Evolutionary conservation across 2,797 vertebrate species (phyloP).

Genomic region (Neomorphus geoffroyi): DNA sequence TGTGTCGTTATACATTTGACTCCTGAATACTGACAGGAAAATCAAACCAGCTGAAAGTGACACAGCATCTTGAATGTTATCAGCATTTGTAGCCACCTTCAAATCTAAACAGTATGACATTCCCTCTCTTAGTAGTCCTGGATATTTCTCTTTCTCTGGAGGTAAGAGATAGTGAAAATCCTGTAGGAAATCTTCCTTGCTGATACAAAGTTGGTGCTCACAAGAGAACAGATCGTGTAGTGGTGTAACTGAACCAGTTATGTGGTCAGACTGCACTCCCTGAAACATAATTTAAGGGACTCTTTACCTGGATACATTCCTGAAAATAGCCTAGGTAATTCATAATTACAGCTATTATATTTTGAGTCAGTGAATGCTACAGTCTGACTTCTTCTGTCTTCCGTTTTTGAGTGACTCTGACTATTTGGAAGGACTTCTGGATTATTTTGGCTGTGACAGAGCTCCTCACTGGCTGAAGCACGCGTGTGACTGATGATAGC

Average conservation of each 20-base stretch:
- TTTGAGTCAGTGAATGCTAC: neutral
- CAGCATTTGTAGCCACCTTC: too few species aligned
- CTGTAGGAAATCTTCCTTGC: neutral
- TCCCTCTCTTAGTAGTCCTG: neutral
- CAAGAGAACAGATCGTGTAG: neutral
- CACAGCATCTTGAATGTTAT: neutral
- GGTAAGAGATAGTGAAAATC: neutral
- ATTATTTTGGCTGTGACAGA: conserved; percentile 40
- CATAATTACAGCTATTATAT: neutral
- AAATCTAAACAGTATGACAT: neutral
- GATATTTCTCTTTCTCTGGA: neutral
- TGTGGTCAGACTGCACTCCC: neutral
- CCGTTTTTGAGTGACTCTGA: neutral
- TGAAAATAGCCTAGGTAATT: neutral
- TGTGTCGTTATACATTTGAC: neutral
- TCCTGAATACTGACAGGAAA: neutral
- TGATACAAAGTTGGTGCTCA: neutral
- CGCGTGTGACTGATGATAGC: neutral
- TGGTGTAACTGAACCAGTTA: neutral
- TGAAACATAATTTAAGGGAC: neutral
- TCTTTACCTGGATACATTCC: neutral
- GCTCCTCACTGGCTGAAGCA: neutral
- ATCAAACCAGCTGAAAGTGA: neutral
- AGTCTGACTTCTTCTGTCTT: neutral
- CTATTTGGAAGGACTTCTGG: conserved; percentile 21